Percentiles rank a stretch among this genome's conserved stretches.
Conservation (phyloP, 2,113 vertebrate species). For the Syngnathus scovelli region DNA sequence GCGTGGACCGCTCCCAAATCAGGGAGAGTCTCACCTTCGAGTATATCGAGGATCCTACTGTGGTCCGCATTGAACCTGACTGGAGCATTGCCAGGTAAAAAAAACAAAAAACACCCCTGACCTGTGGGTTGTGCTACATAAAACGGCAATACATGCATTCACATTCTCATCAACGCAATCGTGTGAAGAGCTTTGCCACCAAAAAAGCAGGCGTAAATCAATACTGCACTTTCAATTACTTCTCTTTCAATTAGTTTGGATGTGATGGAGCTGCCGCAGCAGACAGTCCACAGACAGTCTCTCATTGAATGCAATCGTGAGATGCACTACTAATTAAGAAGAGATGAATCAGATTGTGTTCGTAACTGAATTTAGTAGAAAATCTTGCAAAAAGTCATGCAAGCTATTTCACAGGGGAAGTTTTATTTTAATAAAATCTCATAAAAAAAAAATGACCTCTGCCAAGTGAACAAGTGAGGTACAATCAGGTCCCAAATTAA, state of each 20-base stretch:
- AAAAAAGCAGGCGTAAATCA: conserved; percentile 38
- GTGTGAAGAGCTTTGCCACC: background rate
- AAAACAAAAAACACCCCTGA: background rate
- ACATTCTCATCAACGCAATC: conserved; percentile 1
- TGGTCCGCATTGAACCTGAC: conserved; percentile 88
- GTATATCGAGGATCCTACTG: conserved; percentile 93
- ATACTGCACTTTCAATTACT: conserved; percentile 55
- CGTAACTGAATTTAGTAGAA: background rate
- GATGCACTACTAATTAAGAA: conserved; percentile 36
- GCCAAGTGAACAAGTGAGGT: background rate
- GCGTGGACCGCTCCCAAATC: conserved; percentile 85
- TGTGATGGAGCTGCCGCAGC: conserved; percentile 41
- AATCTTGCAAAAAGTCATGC: background rate
- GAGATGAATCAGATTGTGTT: conserved; percentile 28
- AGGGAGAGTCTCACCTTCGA: conserved; percentile 82
- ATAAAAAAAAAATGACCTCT: background rate
- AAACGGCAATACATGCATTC: background rate
- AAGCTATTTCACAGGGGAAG: background rate
- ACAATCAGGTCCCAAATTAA: background rate
- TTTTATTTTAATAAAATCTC: background rate
- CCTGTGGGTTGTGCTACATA: too few species aligned
- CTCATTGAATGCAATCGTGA: conserved; percentile 23
- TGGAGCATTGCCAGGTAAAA: conserved; percentile 95
- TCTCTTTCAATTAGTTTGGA: conserved; percentile 51
- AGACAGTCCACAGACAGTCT: conserved; percentile 29